Conservation (phyloP, 2,797 vertebrate species). For the Balearica regulorum region DNA sequence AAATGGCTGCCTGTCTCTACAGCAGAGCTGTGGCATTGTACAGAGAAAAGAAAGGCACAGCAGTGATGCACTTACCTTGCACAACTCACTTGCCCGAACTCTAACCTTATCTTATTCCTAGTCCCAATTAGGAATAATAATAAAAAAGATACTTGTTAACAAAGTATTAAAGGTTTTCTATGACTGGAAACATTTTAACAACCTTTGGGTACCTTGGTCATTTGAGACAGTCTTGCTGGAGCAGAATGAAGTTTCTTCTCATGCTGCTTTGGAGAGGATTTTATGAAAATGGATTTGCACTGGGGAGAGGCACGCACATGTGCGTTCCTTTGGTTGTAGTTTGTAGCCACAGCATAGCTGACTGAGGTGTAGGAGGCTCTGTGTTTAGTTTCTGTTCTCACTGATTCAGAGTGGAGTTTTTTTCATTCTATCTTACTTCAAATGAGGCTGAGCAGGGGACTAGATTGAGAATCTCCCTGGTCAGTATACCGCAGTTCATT, state of each 20-base stretch:
- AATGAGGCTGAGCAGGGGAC: background rate
- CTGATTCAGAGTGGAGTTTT: background rate
- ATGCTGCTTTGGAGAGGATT: background rate
- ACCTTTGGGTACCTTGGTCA: background rate
- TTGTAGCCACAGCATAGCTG: background rate
- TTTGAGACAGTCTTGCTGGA: background rate
- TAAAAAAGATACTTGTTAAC: background rate
- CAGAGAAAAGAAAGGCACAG: background rate
- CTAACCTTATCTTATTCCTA: background rate
- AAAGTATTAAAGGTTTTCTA: background rate
- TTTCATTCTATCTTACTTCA: background rate
- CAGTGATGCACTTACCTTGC: background rate
- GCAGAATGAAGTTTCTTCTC: background rate
- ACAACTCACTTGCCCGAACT: too few species aligned
- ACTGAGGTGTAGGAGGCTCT: background rate
- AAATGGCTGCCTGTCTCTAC: background rate
- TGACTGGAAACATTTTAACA: background rate
- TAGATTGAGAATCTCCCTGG: background rate
- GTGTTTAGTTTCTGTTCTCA: background rate
- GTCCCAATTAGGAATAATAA: background rate
- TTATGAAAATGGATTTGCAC: background rate
- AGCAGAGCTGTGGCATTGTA: fast-evolving
- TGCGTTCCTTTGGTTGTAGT: background rate
- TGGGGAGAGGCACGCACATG: fast-evolving
- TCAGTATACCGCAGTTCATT: background rate